Base-by-base conservation (phyloP, 2,888 invertebrate genomes). In the Sinelater perroti region DNA sequence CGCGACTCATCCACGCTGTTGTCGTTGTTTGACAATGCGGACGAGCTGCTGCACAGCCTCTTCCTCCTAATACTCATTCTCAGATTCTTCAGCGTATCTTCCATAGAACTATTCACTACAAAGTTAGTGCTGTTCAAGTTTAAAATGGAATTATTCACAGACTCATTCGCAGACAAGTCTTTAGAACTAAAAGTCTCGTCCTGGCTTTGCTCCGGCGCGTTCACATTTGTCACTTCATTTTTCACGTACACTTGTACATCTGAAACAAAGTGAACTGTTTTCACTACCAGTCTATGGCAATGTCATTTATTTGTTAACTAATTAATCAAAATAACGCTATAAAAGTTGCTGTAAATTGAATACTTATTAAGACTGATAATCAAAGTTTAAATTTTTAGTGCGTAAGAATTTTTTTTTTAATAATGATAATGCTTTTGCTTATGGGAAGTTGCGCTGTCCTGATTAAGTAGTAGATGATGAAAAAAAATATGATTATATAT, bases 1-100 rank as follows among this genome's bases (percentile, higher is more conserved):
- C 69, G 61, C 58, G 74, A 72, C 52, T 77, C 77, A 26, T 75
- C 76, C 8, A 67, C 38, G 30, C 65, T 61, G 13, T 67, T 71
- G 50, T 78, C 78, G 63, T 72, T 77, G 59, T 75, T 76, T 16
- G 77, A 76, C 35, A 78, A 61, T 8, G 72, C 70, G 2, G 78
- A 78, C n/a, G 78, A 78, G 63, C 74, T 75, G 58, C 77, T 78
- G 60, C 72, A 75, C 54, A 78, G 65, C 47, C 78, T 62, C 64
- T 79, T 79, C 55, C 78, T 66, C 44, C 77, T 67, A 51, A 77
- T 78, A 56, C 75, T 79, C 75, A 78, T 78, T 65, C 72, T 76
- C 56, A 79, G 67, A 67, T 75, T 76, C 65, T 72, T 75, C 72
- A 76, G 73, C 14, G 76, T 70, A 65, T 76, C 75, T 56, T 72